These are phyloP conservation scores for Bos javanicus DNA, from an alignment of 2,113 vertebrate genomes.

Conservation along the genomic window DNA sequence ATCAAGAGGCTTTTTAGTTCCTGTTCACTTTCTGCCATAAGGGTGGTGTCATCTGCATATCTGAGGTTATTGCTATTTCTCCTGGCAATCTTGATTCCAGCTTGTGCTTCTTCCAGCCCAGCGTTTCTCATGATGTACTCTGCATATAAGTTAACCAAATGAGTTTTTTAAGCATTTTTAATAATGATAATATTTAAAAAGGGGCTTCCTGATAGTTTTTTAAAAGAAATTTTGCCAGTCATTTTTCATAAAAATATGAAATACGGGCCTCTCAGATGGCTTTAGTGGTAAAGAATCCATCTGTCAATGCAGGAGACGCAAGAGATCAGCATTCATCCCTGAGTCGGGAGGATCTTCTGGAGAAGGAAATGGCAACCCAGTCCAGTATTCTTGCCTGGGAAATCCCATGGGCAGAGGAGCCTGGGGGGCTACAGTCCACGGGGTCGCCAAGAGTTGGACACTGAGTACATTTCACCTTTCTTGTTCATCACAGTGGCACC, in stretches of 20 bases:
- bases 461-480: not conserved
- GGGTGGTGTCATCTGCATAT: no score
- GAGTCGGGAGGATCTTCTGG: not conserved
- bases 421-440: not conserved
- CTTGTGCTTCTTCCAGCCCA: no score
- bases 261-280: not conserved
- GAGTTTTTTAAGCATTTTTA: not conserved
- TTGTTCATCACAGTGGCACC: not conserved
- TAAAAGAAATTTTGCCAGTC: not conserved
- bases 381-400: not conserved
- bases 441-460: not conserved
- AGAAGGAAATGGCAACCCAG: not conserved
- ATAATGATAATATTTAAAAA: not conserved
- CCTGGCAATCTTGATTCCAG: no score
- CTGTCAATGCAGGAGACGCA: not conserved
- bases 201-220: not conserved
- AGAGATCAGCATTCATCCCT: not conserved
- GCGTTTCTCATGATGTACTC: no score
- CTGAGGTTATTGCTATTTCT: no score
- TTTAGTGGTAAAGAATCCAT: not conserved
- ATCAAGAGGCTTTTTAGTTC: no score
- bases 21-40: no score
- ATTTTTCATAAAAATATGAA: not conserved
- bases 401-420: not conserved
- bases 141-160: not conserved